phyloP scores from a whole-genome alignment of 1,140 invertebrate genomes.

The Propsilocerus akamusi region DNA sequence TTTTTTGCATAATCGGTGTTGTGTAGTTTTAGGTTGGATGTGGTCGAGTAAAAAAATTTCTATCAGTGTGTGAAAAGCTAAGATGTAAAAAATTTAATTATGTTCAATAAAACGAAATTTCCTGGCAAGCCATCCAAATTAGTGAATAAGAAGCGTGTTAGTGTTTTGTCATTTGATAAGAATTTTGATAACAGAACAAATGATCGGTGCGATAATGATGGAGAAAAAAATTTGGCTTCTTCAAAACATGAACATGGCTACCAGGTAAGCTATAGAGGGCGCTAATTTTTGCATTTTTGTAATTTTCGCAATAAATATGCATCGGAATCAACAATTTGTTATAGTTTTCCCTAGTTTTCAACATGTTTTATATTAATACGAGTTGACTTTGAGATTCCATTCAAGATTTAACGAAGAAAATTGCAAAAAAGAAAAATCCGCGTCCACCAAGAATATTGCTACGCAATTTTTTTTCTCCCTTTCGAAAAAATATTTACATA shows the following conservation, averaged over 20 bases:
- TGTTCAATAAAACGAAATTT: constrained; percentile 36
- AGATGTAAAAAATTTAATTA: constrained; percentile 4
- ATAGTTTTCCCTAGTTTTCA: neutral
- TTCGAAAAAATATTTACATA: constrained; percentile 3
- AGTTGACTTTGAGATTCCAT: neutral
- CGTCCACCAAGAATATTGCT: neutral
- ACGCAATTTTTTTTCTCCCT: constrained; percentile 4
- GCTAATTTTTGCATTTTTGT: neutral
- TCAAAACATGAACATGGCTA: constrained; percentile 1
- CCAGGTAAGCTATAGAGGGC: neutral
- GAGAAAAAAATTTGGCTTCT: constrained; percentile 2
- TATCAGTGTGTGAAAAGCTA: neutral
- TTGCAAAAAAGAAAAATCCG: neutral
- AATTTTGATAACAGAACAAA: constrained; percentile 17
- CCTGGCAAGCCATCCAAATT: constrained; percentile 68
- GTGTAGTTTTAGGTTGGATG: neutral
- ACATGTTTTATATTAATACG: neutral
- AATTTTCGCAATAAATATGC: too few relatives aligned
- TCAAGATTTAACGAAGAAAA: neutral
- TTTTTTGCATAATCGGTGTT: neutral
- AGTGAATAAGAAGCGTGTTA: constrained; percentile 61
- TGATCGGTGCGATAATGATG: neutral
- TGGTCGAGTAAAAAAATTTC: neutral
- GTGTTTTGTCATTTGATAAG: constrained; percentile 41
- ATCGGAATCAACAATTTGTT: too few relatives aligned